A percentile compares a stretch with the other conserved stretches of the same genome.
Evolutionary conservation across 2,888 invertebrate species (phyloP).

Genomic region (Sturmia bella): DNA sequence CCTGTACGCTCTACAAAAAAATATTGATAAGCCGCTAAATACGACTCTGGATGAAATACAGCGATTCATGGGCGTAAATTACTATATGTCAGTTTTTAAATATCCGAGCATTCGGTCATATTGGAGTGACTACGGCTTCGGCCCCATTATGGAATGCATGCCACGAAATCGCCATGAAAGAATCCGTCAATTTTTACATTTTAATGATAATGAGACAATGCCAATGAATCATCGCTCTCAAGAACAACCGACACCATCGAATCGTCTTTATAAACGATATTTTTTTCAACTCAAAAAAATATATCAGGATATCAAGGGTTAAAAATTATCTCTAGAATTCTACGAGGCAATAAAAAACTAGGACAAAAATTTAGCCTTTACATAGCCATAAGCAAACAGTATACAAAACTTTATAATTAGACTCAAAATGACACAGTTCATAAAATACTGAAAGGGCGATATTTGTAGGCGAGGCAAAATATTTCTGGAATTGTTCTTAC

Average conservation of each 20-base stretch:
- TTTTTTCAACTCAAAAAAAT: too few relatives aligned
- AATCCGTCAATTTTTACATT: conserved; percentile 76
- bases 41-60: conserved; percentile 19
- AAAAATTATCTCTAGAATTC: too few relatives aligned
- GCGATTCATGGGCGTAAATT: conserved; percentile 52
- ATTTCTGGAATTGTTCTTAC: too few relatives aligned
- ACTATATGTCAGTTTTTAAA: conserved; percentile 36
- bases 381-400: too few relatives aligned
- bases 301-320: too few relatives aligned
- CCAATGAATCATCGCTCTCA: neutral
- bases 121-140: conserved; percentile 32
- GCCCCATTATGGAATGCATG: conserved; percentile 60
- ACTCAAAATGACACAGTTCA: too few relatives aligned
- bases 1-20: conserved; percentile 21
- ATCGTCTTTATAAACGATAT: neutral
- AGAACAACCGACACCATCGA: neutral
- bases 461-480: too few relatives aligned
- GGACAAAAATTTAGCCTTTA: too few relatives aligned
- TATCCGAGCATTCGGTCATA: conserved; percentile 12
- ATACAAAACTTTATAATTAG: too few relatives aligned
- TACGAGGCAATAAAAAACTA: too few relatives aligned
- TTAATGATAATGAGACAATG: conserved; percentile 79
- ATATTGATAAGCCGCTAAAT: conserved; percentile 16
- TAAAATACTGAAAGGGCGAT: too few relatives aligned
- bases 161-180: conserved; percentile 60